Evolutionary conservation across 1,140 invertebrate genomes (phyloP), one percentile per base, ranked within the genome.

Genomic region (Mamestra configurata): DNA sequence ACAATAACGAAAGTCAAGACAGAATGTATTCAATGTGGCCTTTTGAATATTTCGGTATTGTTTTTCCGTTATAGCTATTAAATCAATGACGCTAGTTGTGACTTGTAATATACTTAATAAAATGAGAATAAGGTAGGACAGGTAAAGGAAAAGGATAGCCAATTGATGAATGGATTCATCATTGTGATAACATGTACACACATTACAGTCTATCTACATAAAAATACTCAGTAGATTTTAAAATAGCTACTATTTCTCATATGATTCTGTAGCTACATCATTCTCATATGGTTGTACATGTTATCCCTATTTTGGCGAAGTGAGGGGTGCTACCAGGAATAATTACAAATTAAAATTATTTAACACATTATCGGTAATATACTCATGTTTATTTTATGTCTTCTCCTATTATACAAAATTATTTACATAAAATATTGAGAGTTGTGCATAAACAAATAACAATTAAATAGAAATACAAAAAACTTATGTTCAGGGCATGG

Each of bases 371-470:
- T 94, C 93, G 92, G 93, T 95, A 95, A 95, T 95, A 95, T 95
- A 95, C 92, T 95, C 89, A 93, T 94, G 91, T 95, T 95, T 95
- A 95, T 95, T 95, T 95, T 94, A 95, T 89, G 91, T 91, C 90
- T 94, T 92, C 88, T 93, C 89, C 94, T 95, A 95, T 95, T 90
- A 94, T 95, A 95, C 94, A 95, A 95, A 95, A 95, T 87, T 95
- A 95, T 95, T 93, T 95, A 95, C 94, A 95, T 95, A 95, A 92
- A 95, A 95, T 95, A 95, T 95, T 92, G 93, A 95, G 93, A 95
- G 95, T 95, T 95, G 95, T 95, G 95, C 95, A 95, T 94, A 94
- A 95, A 95, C 94, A 95, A 95, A 95, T 95, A 95, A 95, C 95
- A 95, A 95, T 94, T 93, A 95, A 94, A 95, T 94, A 94, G 90